Percentiles rank a stretch among this genome's conserved stretches.
phyloP scores from a whole-genome alignment of 2,797 vertebrate genomes.

The Fistularia tabacaria region DNA sequence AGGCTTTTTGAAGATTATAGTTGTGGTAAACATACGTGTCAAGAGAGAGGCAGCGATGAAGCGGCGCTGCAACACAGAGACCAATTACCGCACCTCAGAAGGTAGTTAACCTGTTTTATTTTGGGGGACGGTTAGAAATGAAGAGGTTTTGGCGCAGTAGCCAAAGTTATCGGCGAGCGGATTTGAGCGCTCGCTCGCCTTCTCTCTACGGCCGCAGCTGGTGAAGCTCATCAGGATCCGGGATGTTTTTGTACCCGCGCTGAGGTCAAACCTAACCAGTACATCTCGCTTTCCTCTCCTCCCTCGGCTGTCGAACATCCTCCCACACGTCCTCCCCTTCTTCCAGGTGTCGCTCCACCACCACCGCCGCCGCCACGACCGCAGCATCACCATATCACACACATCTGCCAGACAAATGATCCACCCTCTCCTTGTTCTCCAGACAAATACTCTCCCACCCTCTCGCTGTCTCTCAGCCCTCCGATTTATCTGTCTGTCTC shows the following conservation, averaged over 20 bases:
- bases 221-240: conserved; percentile 35
- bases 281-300: conserved; percentile 54
- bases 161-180: conserved; percentile 16
- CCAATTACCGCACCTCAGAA: conserved; percentile 63
- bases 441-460: conserved; percentile 71
- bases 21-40: conserved; percentile 83
- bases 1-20: conserved; percentile 84
- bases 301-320: conserved; percentile 49
- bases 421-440: conserved; percentile 72
- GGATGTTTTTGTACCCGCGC: conserved; percentile 32
- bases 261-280: conserved; percentile 54
- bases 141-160: conserved; percentile 13
- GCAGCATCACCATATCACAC: conserved; percentile 57
- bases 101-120: conserved; percentile 61
- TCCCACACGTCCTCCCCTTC: conserved; percentile 52
- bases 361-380: conserved; percentile 26
- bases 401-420: conserved; percentile 75
- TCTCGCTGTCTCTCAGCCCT: conserved; percentile 61
- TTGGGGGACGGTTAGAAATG: conserved; percentile 27
- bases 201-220: too few relatives aligned
- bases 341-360: conserved; percentile 52
- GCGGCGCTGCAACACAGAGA: conserved; percentile 60
- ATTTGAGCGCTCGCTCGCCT: too few relatives aligned
- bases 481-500: conserved; percentile 65
- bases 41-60: conserved; percentile 68